Conservation (phyloP, 2,797 vertebrate species). For the Lacerta bilineata region DNA sequence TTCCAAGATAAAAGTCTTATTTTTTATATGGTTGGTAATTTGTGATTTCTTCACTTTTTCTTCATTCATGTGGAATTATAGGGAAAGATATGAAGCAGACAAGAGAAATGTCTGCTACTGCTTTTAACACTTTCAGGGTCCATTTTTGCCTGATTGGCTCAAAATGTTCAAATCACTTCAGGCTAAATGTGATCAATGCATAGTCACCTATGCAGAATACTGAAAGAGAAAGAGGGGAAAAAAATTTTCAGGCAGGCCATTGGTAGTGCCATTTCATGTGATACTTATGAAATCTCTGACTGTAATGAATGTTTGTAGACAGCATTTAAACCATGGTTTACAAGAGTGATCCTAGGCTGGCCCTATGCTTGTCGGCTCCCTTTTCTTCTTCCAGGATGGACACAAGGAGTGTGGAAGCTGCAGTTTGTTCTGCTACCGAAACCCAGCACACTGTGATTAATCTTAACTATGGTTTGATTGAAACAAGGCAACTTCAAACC, state of each 20-base stretch:
- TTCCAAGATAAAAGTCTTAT: slow-evolving; percentile 64
- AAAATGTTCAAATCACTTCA: slow-evolving; percentile 18
- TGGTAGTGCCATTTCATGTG: background rate
- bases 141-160: slow-evolving; percentile 54
- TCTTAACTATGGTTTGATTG: too few relatives aligned
- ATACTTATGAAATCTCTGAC: background rate
- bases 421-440: too few relatives aligned
- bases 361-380: too few relatives aligned
- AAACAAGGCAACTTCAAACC: too few relatives aligned
- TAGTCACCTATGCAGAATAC: background rate
- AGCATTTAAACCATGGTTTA: too few relatives aligned
- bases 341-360: too few relatives aligned
- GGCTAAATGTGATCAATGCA: background rate
- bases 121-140: slow-evolving; percentile 39
- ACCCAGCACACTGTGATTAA: too few relatives aligned
- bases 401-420: too few relatives aligned
- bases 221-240: too few relatives aligned
- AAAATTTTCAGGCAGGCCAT: too few relatives aligned
- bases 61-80: slow-evolving; percentile 60
- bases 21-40: slow-evolving; percentile 60
- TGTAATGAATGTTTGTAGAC: background rate
- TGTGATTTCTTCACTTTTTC: slow-evolving; percentile 48
- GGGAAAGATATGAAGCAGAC: slow-evolving; percentile 10
- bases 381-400: too few relatives aligned
- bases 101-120: slow-evolving; percentile 19